A percentile compares a stretch with the other conserved stretches of the same genome.
These are phyloP conservation scores for Hesperophylax magnus DNA, from an alignment of 1,140 invertebrate species.

Conservation along the genomic window DNA sequence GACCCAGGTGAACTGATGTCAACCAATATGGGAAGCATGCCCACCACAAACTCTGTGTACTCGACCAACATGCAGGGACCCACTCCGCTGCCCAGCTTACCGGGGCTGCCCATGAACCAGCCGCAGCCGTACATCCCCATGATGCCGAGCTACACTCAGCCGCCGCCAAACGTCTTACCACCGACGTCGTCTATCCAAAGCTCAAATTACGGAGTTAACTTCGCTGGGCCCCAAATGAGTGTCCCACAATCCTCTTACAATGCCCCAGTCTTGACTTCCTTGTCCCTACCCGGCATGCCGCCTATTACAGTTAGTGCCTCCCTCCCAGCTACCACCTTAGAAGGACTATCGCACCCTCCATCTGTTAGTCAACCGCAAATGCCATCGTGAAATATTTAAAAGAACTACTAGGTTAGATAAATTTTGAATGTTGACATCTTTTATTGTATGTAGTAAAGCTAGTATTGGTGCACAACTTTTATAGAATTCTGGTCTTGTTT, in stretches of 20 bases:
- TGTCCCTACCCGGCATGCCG: conserved; percentile 85
- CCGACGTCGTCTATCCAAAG: conserved; percentile 6
- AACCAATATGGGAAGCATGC: conserved; percentile 46
- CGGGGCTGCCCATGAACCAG: conserved; percentile 74
- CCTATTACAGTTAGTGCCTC: conserved; percentile 86
- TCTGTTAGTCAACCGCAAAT: conserved; percentile 65
- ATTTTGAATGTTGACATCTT: conserved; percentile 39
- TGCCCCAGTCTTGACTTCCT: conserved; percentile 74
- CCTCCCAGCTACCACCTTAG: conserved; percentile 71
- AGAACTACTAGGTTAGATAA: conserved; percentile 5
- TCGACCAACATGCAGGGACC: conserved; percentile 66
- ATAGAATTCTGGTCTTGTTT: conserved; percentile 10
- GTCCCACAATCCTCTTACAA: conserved; percentile 63
- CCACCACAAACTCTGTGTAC: conserved; percentile 41
- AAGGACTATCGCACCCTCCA: conserved; percentile 68
- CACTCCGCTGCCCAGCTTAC: conserved; percentile 71
- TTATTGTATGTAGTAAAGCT: conserved; percentile 24
- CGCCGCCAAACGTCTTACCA: conserved; percentile 45
- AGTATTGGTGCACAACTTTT: conserved; percentile 25
- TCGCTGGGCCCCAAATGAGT: conserved; percentile 29
- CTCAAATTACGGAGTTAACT: conserved; percentile 1
- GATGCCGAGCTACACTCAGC: conserved; percentile 66
- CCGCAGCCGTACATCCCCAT: conserved; percentile 71
- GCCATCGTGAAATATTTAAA: conserved; percentile 51
- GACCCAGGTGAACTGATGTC: conserved; percentile 45